Evolutionary conservation across 2,113 vertebrate species (phyloP), one percentile per base, ranked within the genome.

Genomic region (Istiophorus platypterus): DNA sequence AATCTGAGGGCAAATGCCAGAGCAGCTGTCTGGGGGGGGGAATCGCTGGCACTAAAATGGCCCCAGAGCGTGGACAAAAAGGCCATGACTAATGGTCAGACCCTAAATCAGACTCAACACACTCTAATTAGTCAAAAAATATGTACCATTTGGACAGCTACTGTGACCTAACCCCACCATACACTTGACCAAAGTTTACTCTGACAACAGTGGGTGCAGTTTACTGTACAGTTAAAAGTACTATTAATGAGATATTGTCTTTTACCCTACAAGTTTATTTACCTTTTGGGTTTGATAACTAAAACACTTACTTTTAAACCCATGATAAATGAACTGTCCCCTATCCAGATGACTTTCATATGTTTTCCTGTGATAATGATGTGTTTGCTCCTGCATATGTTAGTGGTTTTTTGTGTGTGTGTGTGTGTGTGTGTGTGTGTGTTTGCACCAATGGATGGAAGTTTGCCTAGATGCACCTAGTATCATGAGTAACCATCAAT

Each of bases 1-100:
- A 91, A 94, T 93, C 85, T 86, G 82, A 82, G 87, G 87, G 85
- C 85, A 92, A 92, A 93, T 86, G 90, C 84, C n/a, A 31, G 56
- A 81, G 80, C 88, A 91, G 85, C 85, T 81, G 81, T 81, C 85
- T 70, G 63, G 65, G 62, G 87, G 14, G 57, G 62, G 81, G 73
- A 85, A 90, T 92, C 85, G 76, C 85, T 90, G 87, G 88, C 90
- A 86, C 66, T 58, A 76, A 80, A 89, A 75, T 66, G 63, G 71
- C 80, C 85, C 92, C 78, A 82, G 71, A 73, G 84, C 85, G 80
- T 74, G 80, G 81, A 82, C 75, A 76, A 58, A 80, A 84, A 89
- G 54, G 72, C 62, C 64, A 82, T 84, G 82, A 83, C 82, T 89
- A 82, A 85, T 87, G 79, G 78, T 85, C 89, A 75, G 77, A 84